Conservation (phyloP, 2,113 vertebrate species). For the Scytalopus superciliaris region DNA sequence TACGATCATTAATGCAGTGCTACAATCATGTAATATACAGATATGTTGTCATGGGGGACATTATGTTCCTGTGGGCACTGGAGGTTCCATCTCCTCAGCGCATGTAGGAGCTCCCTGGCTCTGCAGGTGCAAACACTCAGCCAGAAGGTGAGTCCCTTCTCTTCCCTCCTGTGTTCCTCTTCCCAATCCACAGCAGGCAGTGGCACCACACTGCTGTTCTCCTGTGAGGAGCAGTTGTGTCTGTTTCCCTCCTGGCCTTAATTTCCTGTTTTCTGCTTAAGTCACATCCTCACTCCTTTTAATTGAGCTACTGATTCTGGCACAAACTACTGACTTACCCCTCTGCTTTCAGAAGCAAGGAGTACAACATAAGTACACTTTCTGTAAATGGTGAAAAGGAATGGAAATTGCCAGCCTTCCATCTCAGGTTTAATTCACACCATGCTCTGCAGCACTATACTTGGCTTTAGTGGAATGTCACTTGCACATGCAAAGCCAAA, state of each 20-base stretch:
- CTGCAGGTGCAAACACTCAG: neutral
- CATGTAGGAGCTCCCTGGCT: neutral
- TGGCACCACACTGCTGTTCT: neutral
- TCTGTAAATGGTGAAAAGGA: neutral
- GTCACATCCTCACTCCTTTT: neutral
- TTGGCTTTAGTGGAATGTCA: neutral
- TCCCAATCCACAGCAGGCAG: neutral
- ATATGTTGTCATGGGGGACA: neutral
- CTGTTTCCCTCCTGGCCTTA: neutral
- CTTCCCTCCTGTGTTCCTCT: neutral
- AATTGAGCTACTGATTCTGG: neutral
- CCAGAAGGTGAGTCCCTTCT: neutral
- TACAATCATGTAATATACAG: neutral
- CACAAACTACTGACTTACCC: neutral
- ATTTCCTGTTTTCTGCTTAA: neutral
- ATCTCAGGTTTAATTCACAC: neutral
- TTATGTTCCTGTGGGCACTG: fast-evolving
- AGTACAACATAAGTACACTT: neutral
- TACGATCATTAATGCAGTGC: neutral
- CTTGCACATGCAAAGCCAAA: neutral
- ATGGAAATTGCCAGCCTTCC: neutral
- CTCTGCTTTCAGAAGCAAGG: neutral
- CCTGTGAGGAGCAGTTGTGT: neutral
- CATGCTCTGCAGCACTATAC: neutral
- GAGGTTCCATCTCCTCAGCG: neutral